phyloP scores from a whole-genome alignment of 2,113 vertebrate species.

The Guaruba guarouba region DNA sequence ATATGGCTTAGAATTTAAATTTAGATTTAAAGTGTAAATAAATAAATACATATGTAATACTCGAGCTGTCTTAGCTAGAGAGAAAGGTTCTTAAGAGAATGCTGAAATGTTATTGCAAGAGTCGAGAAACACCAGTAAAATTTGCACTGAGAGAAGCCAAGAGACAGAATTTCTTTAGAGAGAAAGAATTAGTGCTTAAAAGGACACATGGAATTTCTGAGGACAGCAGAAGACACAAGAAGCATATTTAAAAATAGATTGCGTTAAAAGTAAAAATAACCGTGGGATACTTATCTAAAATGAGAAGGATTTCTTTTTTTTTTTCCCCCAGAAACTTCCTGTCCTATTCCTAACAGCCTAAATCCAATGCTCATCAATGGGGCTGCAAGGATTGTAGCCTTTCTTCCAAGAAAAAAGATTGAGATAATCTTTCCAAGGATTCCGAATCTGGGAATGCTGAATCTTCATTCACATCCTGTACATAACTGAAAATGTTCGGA shows the following conservation, averaged over 20 bases:
- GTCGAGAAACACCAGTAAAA: neutral
- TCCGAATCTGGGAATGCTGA: neutral
- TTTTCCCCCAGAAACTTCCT: neutral
- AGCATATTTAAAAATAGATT: constrained; percentile 40
- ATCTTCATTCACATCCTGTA: neutral
- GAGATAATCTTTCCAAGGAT: neutral
- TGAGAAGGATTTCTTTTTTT: neutral
- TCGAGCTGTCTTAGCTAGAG: neutral
- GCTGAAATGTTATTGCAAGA: neutral
- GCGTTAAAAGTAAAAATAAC: constrained; percentile 52
- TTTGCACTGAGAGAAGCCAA: neutral
- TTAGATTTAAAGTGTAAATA: neutral
- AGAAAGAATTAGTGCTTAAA: neutral
- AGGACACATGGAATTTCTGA: constrained; percentile 19
- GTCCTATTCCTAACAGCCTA: neutral
- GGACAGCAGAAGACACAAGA: constrained; percentile 26
- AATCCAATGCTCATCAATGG: neutral
- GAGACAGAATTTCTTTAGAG: neutral
- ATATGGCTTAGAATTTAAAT: neutral
- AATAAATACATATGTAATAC: neutral
- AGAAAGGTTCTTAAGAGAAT: neutral
- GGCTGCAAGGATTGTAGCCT: neutral
- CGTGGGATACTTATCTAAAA: constrained; percentile 42
- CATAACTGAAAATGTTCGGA: neutral
- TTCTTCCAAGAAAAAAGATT: neutral